phyloP scores from a whole-genome alignment of 2,888 invertebrate genomes.

The Cosmopolites sordidus region DNA sequence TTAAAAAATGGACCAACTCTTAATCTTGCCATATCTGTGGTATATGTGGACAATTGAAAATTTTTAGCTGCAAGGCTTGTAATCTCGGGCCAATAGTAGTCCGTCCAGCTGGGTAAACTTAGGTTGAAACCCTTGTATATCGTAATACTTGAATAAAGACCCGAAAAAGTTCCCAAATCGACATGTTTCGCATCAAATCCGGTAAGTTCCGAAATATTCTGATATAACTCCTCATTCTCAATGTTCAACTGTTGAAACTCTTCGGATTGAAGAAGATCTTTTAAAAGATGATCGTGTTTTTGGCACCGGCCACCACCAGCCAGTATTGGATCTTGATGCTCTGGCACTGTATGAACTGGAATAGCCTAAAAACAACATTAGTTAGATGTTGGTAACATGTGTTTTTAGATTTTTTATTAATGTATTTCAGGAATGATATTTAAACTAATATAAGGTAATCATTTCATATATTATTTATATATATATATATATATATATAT shows the following conservation, averaged over 20 bases:
- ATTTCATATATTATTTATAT: too few relatives aligned
- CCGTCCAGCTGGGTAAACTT: constrained; percentile 30
- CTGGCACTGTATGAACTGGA: constrained; percentile 22
- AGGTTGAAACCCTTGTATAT: constrained; percentile 43
- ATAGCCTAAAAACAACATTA: constrained; percentile 20
- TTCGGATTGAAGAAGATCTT: constrained; percentile 20
- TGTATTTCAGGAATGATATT: too few relatives aligned
- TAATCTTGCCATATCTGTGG: constrained; percentile 53
- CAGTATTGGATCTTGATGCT: constrained; percentile 16
- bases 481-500: too few relatives aligned
- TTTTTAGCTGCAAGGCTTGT: constrained; percentile 51
- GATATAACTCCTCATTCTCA: constrained; percentile 56
- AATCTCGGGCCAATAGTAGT: constrained; percentile 58
- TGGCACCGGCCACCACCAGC: constrained; percentile 11
- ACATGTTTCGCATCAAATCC: constrained; percentile 49
- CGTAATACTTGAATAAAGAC: constrained; percentile 43
- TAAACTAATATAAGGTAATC: too few relatives aligned
- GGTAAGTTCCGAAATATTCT: constrained; percentile 53
- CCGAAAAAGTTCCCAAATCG: constrained; percentile 51
- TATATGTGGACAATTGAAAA: constrained; percentile 52
- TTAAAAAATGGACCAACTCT: constrained; percentile 38
- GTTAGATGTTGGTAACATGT: too few relatives aligned
- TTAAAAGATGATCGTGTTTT: constrained; percentile 10
- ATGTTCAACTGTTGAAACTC: constrained; percentile 47
- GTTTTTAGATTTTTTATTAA: too few relatives aligned